Conservation (phyloP, 2,888 invertebrate species). For the Nemotelus pantherinus region DNA sequence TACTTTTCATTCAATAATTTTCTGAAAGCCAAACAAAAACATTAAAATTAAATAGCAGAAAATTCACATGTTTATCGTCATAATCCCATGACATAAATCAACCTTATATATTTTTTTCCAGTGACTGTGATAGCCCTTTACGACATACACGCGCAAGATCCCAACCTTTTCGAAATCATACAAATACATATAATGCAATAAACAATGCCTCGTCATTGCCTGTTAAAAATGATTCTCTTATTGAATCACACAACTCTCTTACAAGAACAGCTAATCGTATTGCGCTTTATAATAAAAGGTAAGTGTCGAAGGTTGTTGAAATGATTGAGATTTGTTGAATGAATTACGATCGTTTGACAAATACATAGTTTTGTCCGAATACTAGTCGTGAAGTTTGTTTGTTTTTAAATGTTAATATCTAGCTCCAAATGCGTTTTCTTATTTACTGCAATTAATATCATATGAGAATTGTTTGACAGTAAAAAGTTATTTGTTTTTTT, state of each 20-base stretch:
- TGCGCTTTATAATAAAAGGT: conserved; percentile 64
- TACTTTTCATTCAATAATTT: no score
- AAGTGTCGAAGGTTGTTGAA: conserved; percentile 54
- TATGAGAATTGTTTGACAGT: no score
- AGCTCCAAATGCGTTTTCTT: no score
- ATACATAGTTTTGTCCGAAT: not conserved
- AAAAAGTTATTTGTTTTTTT: no score
- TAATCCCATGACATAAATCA: not conserved
- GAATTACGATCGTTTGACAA: not conserved
- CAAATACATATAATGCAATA: conserved; percentile 56
- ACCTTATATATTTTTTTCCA: conserved; percentile 47
- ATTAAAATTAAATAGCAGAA: no score
- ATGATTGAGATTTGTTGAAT: conserved; percentile 22
- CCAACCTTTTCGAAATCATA: conserved; percentile 64
- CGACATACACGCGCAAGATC: conserved; percentile 65
- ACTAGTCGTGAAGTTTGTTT: not conserved
- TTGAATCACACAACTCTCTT: conserved; percentile 37
- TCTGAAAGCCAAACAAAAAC: no score
- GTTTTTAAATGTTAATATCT: no score
- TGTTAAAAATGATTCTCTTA: conserved; percentile 45
- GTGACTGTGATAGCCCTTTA: conserved; percentile 57
- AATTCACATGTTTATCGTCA: no score
- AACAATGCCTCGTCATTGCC: conserved; percentile 51
- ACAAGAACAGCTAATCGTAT: conserved; percentile 57
- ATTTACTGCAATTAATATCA: no score